phyloP scores from a whole-genome alignment of 2,113 vertebrate species.

The Coryphaenoides rupestris region DNA sequence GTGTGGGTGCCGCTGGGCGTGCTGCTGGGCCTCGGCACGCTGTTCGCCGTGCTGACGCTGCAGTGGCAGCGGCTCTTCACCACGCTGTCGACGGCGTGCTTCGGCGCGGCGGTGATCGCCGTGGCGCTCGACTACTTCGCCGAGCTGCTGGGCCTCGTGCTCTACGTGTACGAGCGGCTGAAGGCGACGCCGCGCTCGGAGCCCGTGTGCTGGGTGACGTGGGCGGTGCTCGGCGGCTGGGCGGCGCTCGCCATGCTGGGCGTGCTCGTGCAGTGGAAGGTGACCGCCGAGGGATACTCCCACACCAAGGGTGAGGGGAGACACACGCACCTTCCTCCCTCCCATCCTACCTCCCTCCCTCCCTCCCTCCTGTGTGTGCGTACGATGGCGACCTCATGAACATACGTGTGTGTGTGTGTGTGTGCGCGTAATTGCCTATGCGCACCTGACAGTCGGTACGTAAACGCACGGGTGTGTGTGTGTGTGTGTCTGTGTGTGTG shows the following conservation, averaged over 20 bases:
- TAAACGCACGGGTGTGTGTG: background rate
- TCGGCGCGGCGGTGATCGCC: slow-evolving; percentile 89
- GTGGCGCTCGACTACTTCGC: slow-evolving; percentile 94
- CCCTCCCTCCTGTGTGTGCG: background rate
- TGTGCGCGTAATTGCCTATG: too few relatives aligned
- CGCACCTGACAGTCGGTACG: background rate
- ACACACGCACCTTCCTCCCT: too few relatives aligned
- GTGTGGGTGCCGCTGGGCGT: slow-evolving; percentile 94
- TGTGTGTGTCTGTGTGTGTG: background rate
- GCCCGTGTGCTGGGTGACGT: slow-evolving; percentile 94
- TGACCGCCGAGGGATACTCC: slow-evolving; percentile 92
- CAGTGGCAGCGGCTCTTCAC: slow-evolving; percentile 96
- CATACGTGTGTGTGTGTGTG: slow-evolving; percentile 2
- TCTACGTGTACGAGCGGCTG: slow-evolving; percentile 87
- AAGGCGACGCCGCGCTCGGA: slow-evolving; percentile 76
- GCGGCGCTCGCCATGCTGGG: slow-evolving; percentile 88
- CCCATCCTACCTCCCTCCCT: too few relatives aligned
- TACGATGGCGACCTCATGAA: too few relatives aligned
- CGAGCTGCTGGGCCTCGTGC: slow-evolving; percentile 87
- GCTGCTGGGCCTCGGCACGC: slow-evolving; percentile 91
- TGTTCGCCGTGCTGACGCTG: slow-evolving; percentile 93
- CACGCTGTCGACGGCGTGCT: slow-evolving; percentile 89
- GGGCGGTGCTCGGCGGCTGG: slow-evolving; percentile 93
- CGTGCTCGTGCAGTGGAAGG: slow-evolving; percentile 91
- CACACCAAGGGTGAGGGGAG: slow-evolving; percentile 87